Evolutionary conservation across 2,797 vertebrate genomes (phyloP), one percentile per base, ranked within the genome.

Genomic region (Mormyrus proboscirostris): DNA sequence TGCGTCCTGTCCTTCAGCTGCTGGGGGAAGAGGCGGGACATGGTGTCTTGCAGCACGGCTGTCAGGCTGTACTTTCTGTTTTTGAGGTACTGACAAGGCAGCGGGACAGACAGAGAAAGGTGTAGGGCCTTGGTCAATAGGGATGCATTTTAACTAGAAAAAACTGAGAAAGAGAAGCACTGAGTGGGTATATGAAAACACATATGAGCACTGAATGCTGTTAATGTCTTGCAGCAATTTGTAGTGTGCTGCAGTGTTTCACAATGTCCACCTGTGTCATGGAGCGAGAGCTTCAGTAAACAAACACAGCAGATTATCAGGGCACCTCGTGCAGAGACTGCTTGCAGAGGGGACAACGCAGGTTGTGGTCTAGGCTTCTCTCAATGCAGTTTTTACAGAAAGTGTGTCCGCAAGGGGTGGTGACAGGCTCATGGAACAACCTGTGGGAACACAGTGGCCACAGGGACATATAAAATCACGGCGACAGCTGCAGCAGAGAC

Each of bases 361-460:
- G 96, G 89, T 96, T 96, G 93, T 98, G 97, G 94, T 98, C 98
- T 92, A 98, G 94, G 92, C 97, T 97, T 91, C 97, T 96, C 79
- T 98, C 97, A 0, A 98, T 95, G 93, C 97, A 98, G 94, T 97
- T 97, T 92, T 96, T 98, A 92, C 98, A 98, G 95, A 98, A 98
- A 29, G 96, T 97, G 93, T 98, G 98, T 7, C 98, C 98, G 51
- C 98, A 98, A 0, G 97, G 97, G 0, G 97, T 98, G 0, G 97
- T 98, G 91, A 98, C 97, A 0, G 98, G 98, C 92, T 98, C 96
- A 0, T 95, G 95, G 89, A 98, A 97, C 94, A 98, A 92, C 93
- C 98, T 98, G 92, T 14, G 79, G 88, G 12, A 6, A 55, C 4
- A 76, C 8, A 5, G 50, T 22, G 38, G 12, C 88, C 86, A 91